These are phyloP conservation scores for Muraenolepis orangiensis DNA, from an alignment of 2,797 vertebrate genomes.

Conservation along the genomic window DNA sequence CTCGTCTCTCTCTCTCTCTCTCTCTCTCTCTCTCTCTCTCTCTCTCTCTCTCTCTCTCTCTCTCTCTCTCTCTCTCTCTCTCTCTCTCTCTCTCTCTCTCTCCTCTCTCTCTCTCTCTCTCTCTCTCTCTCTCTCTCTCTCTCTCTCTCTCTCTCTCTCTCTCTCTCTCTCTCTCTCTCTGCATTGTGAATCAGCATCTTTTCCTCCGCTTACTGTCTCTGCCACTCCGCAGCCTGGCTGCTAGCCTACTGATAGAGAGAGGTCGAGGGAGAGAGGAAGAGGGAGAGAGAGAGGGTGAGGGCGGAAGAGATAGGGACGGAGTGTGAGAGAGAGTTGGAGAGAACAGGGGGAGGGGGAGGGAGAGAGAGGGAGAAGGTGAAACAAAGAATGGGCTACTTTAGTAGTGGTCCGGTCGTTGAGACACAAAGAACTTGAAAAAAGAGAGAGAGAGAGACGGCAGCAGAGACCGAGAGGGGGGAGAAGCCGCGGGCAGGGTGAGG, in stretches of 20 bases:
- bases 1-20: background rate
- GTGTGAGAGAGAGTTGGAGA: background rate
- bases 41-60: slow-evolving; percentile 31
- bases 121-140: slow-evolving; percentile 22
- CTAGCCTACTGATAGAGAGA: slow-evolving; percentile 22
- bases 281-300: background rate
- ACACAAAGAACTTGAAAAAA: no score
- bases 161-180: slow-evolving; percentile 29
- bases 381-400: no score
- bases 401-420: no score
- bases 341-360: background rate
- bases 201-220: slow-evolving; percentile 30
- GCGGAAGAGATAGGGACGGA: background rate
- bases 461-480: no score
- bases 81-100: background rate
- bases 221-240: slow-evolving; percentile 43
- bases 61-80: background rate
- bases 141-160: background rate
- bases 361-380: no score
- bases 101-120: slow-evolving; percentile 19
- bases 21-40: slow-evolving; percentile 29
- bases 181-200: slow-evolving; percentile 71
- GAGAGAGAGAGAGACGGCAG: no score
- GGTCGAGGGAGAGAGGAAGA: slow-evolving; percentile 1
- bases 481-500: no score